Base-by-base conservation (phyloP, 92 coral and sea anemone species). In the Epizoanthus ramosus region DNA sequence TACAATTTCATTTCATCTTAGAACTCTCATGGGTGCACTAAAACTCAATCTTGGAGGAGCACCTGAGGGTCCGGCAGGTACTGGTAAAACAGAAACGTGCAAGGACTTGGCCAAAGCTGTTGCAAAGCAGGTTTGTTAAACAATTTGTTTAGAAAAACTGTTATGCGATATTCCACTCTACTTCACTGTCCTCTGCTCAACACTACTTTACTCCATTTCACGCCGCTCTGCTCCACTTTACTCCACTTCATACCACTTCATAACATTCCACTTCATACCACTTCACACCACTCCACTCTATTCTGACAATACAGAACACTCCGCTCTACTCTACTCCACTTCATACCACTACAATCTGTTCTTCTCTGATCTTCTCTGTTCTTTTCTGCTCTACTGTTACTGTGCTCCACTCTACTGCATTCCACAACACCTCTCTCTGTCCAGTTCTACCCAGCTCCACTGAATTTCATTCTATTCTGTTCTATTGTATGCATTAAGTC, bases 71-170 rank as follows among this genome's bases (percentile, higher is more conserved):
- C 98, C 98, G 6, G 98, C 98, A 19, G 98, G 98, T 3, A 95
- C 98, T 13, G 98, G 98, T 23, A 95, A 95, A 85, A 95, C 98
- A 31, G 98, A 95, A 80, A 95, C 98, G 6, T 85, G 93, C 60
- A 95, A 95, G 85, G 98, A 95, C 86, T 85, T 95, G 89, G 98
- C 98, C 63, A 95, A 95, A 80, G 98, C 98, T 68, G 98, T 95
- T 23, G 98, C 98, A 6, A 95, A 95, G 83, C 98, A 95, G 98
- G 98, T 95, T 73, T 61, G 87, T 56, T 33, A n/a, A 74, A 53
- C 57, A 59, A 47, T 47, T 21, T 77, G 43, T 37, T 37, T 37
- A 1, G 4, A 37, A 37, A 37, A 37, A 37, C 1, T 37, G 43
- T 37, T 37, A 3, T 37, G 43, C 43, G 43, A 37, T 37, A 5